Evolutionary conservation across 2,113 vertebrate species (phyloP).

Genomic region (Pseudorhombus dupliciocellatus): DNA sequence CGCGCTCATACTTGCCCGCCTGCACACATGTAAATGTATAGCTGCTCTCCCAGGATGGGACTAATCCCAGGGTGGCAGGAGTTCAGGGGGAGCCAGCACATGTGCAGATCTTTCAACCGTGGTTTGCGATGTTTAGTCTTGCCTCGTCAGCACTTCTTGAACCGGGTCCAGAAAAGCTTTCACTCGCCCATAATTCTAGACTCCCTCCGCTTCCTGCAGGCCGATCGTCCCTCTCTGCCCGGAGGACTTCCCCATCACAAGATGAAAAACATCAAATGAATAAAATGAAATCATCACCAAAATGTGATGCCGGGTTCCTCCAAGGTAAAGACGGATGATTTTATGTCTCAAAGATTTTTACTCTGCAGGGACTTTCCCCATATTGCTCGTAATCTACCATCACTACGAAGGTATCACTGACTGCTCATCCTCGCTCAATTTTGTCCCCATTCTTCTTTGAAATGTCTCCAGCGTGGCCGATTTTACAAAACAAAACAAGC

Average conservation of each 20-base stretch:
- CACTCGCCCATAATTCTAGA: conserved; percentile 83
- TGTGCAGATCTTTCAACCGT: conserved; percentile 80
- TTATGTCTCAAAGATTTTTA: conserved; percentile 9
- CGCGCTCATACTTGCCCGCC: not conserved
- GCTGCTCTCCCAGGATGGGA: conserved; percentile 55
- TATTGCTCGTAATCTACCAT: conserved; percentile 45
- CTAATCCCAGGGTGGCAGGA: conserved; percentile 68
- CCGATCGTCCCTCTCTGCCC: conserved; percentile 63
- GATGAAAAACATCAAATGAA: conserved; percentile 61
- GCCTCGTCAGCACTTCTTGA: conserved; percentile 88
- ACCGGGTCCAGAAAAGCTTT: conserved; percentile 92
- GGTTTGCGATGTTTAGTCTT: conserved; percentile 84
- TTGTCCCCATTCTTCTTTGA: conserved; percentile 34
- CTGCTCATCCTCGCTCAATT: conserved; percentile 26
- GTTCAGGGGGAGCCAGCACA: conserved; percentile 72
- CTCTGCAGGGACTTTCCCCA: conserved; percentile 58
- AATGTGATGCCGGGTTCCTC: conserved; percentile 34
- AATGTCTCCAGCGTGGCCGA: conserved; percentile 44
- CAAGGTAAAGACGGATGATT: conserved; percentile 16
- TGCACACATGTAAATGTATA: conserved; percentile 47
- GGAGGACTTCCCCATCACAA: conserved; percentile 33
- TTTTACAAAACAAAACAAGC: conserved; percentile 58
- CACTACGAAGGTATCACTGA: conserved; percentile 46
- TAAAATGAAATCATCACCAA: conserved; percentile 42
- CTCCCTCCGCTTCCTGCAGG: conserved; percentile 73